Conservation (phyloP, 2,888 invertebrate species). For the Drosophila colorata region DNA sequence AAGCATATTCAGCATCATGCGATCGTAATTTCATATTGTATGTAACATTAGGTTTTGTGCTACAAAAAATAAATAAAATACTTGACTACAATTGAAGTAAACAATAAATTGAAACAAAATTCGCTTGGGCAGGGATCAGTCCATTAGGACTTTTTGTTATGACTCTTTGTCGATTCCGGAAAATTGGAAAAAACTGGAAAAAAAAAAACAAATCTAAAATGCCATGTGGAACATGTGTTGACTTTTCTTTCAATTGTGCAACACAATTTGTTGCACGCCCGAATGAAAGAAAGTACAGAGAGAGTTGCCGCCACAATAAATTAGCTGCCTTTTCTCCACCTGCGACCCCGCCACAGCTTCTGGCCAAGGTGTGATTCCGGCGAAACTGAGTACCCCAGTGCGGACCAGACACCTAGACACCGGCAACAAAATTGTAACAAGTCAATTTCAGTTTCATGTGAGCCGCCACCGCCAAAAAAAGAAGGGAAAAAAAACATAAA, state of each 20-base stretch:
- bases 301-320: slow-evolving; percentile 59
- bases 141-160: slow-evolving; percentile 47
- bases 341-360: slow-evolving; percentile 25
- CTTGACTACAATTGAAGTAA: slow-evolving; percentile 7
- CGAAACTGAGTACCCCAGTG: slow-evolving; percentile 48
- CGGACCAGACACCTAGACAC: slow-evolving; percentile 39
- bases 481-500: slow-evolving; percentile 12
- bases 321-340: slow-evolving; percentile 38
- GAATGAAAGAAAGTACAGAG: slow-evolving; percentile 52
- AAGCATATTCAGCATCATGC: no score
- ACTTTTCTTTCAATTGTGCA: slow-evolving; percentile 33
- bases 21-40: no score
- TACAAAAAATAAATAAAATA: neutral
- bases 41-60: no score
- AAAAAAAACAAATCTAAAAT: neutral
- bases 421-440: slow-evolving; percentile 69
- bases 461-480: slow-evolving; percentile 31
- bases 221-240: slow-evolving; percentile 17
- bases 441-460: slow-evolving; percentile 68
- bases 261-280: slow-evolving; percentile 60
- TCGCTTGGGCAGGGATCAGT: neutral
- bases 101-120: neutral
- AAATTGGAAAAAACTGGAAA: slow-evolving; percentile 9
- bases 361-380: slow-evolving; percentile 77
- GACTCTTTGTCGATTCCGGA: slow-evolving; percentile 30